Percentiles rank a stretch among this genome's conserved stretches.
phyloP scores from a whole-genome alignment of 1,140 invertebrate species.

The silkworm (Bombyx mori) region ASM3026992v2 NC_085122.1:6240501-6241000 shows the following conservation, averaged over 20 bases:
- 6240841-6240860: conserved; percentile 71
- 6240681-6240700: conserved; percentile 76
- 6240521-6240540: conserved; percentile 78
- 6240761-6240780: no score
- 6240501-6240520: not conserved
- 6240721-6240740: conserved; percentile 28
- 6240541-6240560: conserved; percentile 87
- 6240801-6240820: conserved; percentile 50
- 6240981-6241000: conserved; percentile 90
- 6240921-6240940: conserved; percentile 79
- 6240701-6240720: conserved; percentile 75
- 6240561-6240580: conserved; percentile 81
- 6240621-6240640: conserved; percentile 89
- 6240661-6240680: conserved; percentile 81
- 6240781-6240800: not conserved
- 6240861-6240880: conserved; percentile 76
- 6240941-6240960: conserved; percentile 81
- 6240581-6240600: conserved; percentile 87
- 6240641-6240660: conserved; percentile 81
- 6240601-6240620: conserved; percentile 86
- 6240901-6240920: conserved; percentile 76
- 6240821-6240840: conserved; percentile 78
- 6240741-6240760: no score
- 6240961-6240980: conserved; percentile 88
- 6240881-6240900: conserved; percentile 73